Evolutionary conservation across 2,113 vertebrate genomes (phyloP).

Genomic region (Sitta europaea): DNA sequence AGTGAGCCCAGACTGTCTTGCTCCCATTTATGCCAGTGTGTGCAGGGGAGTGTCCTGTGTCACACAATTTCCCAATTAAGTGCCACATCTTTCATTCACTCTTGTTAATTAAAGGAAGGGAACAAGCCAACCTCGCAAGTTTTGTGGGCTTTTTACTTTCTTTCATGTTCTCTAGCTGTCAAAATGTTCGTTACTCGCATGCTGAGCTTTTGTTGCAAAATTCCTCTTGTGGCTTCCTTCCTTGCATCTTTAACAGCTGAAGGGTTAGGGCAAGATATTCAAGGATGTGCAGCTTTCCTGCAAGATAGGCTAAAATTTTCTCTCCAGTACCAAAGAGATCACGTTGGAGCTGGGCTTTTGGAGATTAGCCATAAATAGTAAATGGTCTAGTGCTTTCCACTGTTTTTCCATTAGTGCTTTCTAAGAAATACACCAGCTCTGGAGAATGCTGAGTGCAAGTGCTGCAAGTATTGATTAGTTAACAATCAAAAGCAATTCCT

Average conservation of each 20-base stretch:
- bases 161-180: background rate
- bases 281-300: background rate
- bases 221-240: background rate
- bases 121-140: background rate
- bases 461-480: background rate
- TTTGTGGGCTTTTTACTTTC: background rate
- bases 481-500: background rate
- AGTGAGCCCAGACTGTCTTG: background rate
- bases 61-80: background rate
- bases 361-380: background rate
- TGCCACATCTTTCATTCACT: background rate
- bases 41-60: background rate
- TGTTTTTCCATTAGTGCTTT: background rate
- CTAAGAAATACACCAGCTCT: background rate
- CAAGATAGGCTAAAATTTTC: background rate
- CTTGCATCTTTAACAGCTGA: background rate
- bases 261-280: background rate
- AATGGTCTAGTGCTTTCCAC: background rate
- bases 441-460: background rate
- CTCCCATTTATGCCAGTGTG: rapidly evolving
- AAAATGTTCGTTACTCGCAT: background rate
- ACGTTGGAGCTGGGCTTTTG: background rate
- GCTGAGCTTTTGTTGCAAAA: background rate
- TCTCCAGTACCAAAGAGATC: background rate
- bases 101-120: background rate